Conservation (phyloP, 2,888 invertebrate species). For the Branchellion lobata region DNA sequence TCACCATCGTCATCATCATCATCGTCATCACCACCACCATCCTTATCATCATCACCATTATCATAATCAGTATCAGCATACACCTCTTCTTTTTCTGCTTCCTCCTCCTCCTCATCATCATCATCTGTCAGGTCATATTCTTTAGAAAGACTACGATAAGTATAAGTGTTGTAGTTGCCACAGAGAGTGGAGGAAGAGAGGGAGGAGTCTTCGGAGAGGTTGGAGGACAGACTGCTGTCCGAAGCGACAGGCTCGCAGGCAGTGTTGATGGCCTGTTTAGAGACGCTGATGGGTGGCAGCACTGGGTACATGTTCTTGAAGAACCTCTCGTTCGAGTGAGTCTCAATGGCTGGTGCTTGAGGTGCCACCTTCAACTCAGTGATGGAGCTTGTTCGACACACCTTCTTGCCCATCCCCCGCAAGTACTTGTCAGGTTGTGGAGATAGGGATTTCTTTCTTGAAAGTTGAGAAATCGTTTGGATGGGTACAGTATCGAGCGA, state of each 20-base stretch:
- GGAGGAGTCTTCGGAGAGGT: not conserved
- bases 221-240: not conserved
- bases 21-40: constrained; percentile 8
- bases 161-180: not conserved
- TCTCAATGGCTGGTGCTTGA: not conserved
- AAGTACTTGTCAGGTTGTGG: not conserved
- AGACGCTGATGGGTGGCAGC: not conserved
- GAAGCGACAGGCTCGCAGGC: not conserved
- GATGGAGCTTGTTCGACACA: not conserved
- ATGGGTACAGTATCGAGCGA: no score
- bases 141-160: not conserved
- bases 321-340: not conserved
- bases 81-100: not conserved
- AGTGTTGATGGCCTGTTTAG: not conserved
- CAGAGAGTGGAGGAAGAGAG: not conserved
- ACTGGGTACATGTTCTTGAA: constrained; percentile 7
- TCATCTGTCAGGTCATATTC: not conserved
- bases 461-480: not conserved
- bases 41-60: not conserved
- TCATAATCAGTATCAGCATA: not conserved
- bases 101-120: not conserved
- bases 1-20: constrained; percentile 21
- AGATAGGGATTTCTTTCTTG: not conserved
- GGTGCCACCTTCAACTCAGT: not conserved
- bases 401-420: not conserved